These are phyloP conservation scores for Aculops lycopersici DNA, from an alignment of 1,140 invertebrate species.

Conservation along the genomic window DNA sequence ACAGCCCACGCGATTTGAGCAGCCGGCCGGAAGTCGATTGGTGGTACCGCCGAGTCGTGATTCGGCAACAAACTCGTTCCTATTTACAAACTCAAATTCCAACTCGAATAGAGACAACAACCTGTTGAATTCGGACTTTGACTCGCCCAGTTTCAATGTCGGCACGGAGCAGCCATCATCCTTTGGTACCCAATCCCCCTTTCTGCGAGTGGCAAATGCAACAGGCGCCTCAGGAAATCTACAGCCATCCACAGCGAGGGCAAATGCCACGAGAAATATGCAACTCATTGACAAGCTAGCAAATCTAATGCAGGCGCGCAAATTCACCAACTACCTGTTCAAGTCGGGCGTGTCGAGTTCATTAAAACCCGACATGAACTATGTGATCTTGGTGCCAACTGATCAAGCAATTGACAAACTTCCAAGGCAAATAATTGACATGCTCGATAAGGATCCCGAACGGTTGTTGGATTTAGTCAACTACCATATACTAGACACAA, in stretches of 20 bases:
- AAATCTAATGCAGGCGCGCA: neutral
- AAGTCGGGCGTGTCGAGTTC: constrained; percentile 4
- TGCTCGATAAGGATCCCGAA: constrained; percentile 9
- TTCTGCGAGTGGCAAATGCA: too few relatives aligned
- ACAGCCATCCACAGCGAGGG: neutral
- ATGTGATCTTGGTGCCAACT: constrained; percentile 21
- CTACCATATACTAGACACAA: constrained; percentile 15
- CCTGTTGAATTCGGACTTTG: too few relatives aligned
- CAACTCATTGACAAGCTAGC: neutral
- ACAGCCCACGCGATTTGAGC: neutral
- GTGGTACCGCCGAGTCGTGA: neutral
- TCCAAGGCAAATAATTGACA: constrained; percentile 8
- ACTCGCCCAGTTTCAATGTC: too few relatives aligned
- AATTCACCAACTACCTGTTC: neutral
- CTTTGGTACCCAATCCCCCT: neutral
- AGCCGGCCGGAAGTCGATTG: neutral
- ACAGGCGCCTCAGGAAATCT: neutral
- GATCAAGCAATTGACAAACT: constrained; percentile 18
- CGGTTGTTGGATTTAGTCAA: constrained; percentile 14
- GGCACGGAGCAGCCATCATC: neutral
- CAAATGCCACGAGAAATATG: neutral
- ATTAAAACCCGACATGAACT: constrained; percentile 9
- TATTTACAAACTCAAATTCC: neutral
- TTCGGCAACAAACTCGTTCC: neutral
- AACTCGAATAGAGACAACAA: neutral